These are phyloP conservation scores for Rhamphomyia laevipes DNA, from an alignment of 2,888 invertebrate genomes.

Conservation along the genomic window DNA sequence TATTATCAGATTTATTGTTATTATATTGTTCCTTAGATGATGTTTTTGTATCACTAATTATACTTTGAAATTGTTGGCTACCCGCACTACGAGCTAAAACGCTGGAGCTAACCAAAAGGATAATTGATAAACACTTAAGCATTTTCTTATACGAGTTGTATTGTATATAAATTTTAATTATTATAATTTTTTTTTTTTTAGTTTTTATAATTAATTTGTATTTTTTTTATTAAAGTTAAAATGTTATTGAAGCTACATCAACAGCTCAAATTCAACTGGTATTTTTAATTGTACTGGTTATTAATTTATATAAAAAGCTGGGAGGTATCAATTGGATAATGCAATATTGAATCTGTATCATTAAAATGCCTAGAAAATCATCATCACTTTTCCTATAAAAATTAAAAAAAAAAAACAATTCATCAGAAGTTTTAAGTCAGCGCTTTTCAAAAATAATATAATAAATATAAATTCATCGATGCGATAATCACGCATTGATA, in stretches of 20 bases:
- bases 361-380: too few relatives aligned
- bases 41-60: not conserved
- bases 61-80: not conserved
- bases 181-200: not conserved
- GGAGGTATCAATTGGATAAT: too few relatives aligned
- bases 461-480: not conserved
- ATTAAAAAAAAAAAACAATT: too few relatives aligned
- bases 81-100: not conserved
- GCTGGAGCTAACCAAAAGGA: not conserved
- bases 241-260: not conserved
- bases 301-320: not conserved
- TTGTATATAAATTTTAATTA: not conserved
- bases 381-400: too few relatives aligned
- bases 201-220: not conserved
- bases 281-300: not conserved
- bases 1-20: not conserved
- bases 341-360: too few relatives aligned
- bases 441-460: not conserved
- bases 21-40: not conserved
- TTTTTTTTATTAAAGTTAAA: not conserved
- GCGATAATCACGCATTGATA: not conserved
- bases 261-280: not conserved
- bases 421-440: too few relatives aligned
- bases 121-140: too few relatives aligned
- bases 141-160: not conserved